Base-by-base conservation (phyloP, 2,113 vertebrate species). In the Rhipidura dahli region DNA sequence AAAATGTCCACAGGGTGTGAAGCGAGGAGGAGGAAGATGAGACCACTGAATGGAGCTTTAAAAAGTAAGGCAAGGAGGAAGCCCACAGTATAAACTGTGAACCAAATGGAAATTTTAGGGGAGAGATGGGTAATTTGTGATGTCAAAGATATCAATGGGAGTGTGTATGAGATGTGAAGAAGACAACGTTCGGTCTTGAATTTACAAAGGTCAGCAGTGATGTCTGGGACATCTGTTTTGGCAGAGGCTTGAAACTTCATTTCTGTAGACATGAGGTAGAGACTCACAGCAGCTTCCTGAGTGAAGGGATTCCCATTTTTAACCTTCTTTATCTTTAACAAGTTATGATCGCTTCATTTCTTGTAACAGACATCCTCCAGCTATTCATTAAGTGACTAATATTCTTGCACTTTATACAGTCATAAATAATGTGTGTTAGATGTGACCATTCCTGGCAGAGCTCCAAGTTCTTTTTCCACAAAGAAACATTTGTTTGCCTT, bases 341-440 rank as follows among this genome's bases (percentile, higher is more conserved):
- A 83, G 50, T 80, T 65, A 14, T 20, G 31, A 76, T 89, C 18
- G 22, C 80, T 90, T 95, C 35, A 47, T 54, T 39, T 86, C 89
- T 72, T 57, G 30, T 90, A 70, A 66, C 53, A 95, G 64, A 40
- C 64, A 66, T 76, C 66, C 53, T 94, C 70, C 35, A 85, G 50
- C 86, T 93, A 64, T 87, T 91, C 87, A 92, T 89, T 75, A 71
- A 84, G 65, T 79, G 69, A 93, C 77, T 84, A 87, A 84, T 69
- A 85, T 82, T 93, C 50, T 76, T 91, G 63, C 42, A 81, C 90
- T 94, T 94, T 77, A 47, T 73, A 37, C 37, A 73, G 59, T 70
- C 81, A 90, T 94, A 93, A 83, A 68, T 85, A 77, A 59, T 16
- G 39, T 63, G 53, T 92, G 61, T 54, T 80, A 88, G 92, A 94